These are phyloP conservation scores for Volucella zonaria DNA, from an alignment of 2,888 invertebrate genomes.

Conservation along the genomic window DNA sequence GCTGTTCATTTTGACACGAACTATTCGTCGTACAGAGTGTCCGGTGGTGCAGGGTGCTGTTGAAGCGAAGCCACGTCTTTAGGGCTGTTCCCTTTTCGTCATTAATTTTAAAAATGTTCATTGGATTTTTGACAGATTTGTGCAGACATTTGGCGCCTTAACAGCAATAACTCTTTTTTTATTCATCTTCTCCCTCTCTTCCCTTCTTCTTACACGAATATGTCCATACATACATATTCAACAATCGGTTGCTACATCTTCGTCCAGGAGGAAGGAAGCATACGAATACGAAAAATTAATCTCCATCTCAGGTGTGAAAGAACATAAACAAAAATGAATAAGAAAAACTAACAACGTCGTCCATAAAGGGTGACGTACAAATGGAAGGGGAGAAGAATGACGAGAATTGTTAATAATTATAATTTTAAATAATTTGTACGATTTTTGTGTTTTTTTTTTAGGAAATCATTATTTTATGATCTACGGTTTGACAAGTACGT, in stretches of 20 bases:
- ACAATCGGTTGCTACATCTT: constrained; percentile 53
- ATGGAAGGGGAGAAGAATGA: neutral
- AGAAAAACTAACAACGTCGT: neutral
- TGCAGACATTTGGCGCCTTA: constrained; percentile 78
- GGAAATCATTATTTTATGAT: constrained; percentile 64
- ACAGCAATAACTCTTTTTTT: constrained; percentile 75
- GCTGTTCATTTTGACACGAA: neutral
- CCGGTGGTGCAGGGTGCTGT: no score
- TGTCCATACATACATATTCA: neutral
- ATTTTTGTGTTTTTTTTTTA: constrained; percentile 46
- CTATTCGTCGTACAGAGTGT: no score
- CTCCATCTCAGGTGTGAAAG: constrained; percentile 54
- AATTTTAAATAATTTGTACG: constrained; percentile 60
- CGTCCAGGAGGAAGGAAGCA: constrained; percentile 25
- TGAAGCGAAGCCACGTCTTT: constrained; percentile 21
- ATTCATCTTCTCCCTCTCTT: constrained; percentile 60
- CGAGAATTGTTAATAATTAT: constrained; percentile 43
- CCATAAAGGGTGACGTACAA: neutral
- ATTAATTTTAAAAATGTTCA: constrained; percentile 72
- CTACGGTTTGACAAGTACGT: constrained; percentile 24
- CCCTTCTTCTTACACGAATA: constrained; percentile 31
- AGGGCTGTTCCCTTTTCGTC: constrained; percentile 57
- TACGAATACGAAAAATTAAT: neutral
- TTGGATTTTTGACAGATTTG: constrained; percentile 77
- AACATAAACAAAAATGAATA: constrained; percentile 29